A percentile compares a stretch with the other conserved stretches of the same genome.
Evolutionary conservation across 2,888 invertebrate species (phyloP).

Genomic region (Troides helena): DNA sequence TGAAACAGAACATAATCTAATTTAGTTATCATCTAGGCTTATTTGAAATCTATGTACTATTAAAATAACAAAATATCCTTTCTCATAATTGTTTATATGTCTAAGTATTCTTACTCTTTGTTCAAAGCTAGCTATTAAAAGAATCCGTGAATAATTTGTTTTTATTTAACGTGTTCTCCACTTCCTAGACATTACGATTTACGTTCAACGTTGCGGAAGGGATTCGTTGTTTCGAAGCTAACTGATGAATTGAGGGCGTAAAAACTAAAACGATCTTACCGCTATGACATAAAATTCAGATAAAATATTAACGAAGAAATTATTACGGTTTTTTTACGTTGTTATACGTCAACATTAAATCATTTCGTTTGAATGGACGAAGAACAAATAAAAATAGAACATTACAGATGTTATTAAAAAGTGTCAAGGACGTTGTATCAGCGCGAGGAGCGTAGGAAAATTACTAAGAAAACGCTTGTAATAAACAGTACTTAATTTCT

Average conservation of each 20-base stretch:
- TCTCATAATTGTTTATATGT: conserved; percentile 4
- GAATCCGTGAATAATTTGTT: neutral
- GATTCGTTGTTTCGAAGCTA: neutral
- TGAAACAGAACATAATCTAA: neutral
- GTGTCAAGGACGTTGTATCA: too few species aligned
- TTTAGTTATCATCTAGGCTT: neutral
- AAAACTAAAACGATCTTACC: neutral
- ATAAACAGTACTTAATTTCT: too few species aligned
- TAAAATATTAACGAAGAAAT: neutral
- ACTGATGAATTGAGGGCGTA: conserved; percentile 6
- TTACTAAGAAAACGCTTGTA: too few species aligned
- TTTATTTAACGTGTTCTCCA: conserved; percentile 1
- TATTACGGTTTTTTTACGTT: neutral
- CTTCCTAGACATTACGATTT: conserved; percentile 11
- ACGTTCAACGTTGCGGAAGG: conserved; percentile 15
- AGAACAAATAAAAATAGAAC: too few species aligned
- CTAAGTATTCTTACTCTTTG: conserved; percentile 3
- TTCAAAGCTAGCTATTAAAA: neutral
- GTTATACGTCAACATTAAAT: too few species aligned
- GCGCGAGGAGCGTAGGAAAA: too few species aligned
- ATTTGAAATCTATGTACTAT: neutral
- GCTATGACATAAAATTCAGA: conserved; percentile 9
- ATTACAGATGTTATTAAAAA: too few species aligned
- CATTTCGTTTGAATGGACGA: too few species aligned
- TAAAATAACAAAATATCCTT: neutral